Base-by-base conservation (phyloP, 2,888 invertebrate genomes). In the Abrostola tripartita region DNA sequence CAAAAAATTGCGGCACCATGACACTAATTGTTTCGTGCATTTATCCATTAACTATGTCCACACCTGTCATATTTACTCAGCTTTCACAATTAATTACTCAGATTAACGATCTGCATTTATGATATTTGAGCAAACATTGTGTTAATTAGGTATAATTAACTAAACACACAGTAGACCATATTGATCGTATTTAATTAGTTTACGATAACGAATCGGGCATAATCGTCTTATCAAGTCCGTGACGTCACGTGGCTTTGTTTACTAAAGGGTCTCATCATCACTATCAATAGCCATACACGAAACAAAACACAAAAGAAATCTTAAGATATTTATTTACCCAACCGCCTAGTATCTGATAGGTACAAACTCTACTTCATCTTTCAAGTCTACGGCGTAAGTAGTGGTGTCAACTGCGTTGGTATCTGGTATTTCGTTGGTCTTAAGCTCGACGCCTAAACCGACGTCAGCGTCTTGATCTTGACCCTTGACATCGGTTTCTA, bases 371-470 rank as follows among this genome's bases (percentile, higher is more conserved):
- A 89, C 78, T 7, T 92, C 91, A 54, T 90, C 83, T 35, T 88
- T 90, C 35, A 91, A 62, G 58, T 92, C 90, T 0, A 93, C 92
- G 0, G 92, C 85, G 70, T 93, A 92, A 0, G 92, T 93, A 0
- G 93, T 92, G 0, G 90, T 90, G 78, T 93, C 92, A 0, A 91
- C 85, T 0, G 54, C 35, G 11, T 62, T 63, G 0, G 51, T 65
- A 40, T 62, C 38, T 0, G 85, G 73, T 9, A 90, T 85, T 54
- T 86, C 86, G 55, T 92, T 91, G 0, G 88, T 90, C 11, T 71
- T 47, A 2, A 90, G 10, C 9, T 86, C 86, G 0, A 11, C 69
- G 8, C 80, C 82, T 0, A 84, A 12, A 1, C 88, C 92, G 0
- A 90, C 78, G 58, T 91, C 90, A 5, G 78, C 88, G 38, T 91